A percentile compares a stretch with the other conserved stretches of the same genome.
Conservation (phyloP, 2,888 invertebrate genomes). For the Pseudanteris insignis region DNA sequence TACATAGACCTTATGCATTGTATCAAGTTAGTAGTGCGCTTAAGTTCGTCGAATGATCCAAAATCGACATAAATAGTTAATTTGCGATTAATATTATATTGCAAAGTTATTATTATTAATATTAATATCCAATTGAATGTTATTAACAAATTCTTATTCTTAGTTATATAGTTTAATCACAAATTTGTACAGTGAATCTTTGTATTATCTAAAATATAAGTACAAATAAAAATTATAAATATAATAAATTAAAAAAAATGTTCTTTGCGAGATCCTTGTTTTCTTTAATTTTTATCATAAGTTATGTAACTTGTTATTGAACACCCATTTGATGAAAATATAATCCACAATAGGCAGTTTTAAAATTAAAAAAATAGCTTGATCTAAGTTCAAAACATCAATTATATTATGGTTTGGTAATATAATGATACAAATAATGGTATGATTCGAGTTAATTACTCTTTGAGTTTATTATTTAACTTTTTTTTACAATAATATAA, state of each 20-base stretch:
- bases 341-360: too few relatives aligned
- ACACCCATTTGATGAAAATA: too few relatives aligned
- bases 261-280: too few relatives aligned
- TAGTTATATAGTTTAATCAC: slow-evolving; percentile 32
- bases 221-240: slow-evolving; percentile 26
- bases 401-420: too few relatives aligned
- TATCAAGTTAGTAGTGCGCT: slow-evolving; percentile 26
- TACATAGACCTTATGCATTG: slow-evolving; percentile 52
- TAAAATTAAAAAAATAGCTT: too few relatives aligned
- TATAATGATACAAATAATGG: too few relatives aligned
- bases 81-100: slow-evolving; percentile 31
- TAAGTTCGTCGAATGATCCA: neutral
- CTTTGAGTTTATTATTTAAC: too few relatives aligned
- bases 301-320: too few relatives aligned
- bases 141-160: slow-evolving; percentile 34
- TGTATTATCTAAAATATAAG: slow-evolving; percentile 32
- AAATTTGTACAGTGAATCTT: slow-evolving; percentile 38
- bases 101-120: slow-evolving; percentile 15
- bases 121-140: slow-evolving; percentile 30
- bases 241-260: slow-evolving; percentile 9
- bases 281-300: too few relatives aligned
- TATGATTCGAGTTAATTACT: too few relatives aligned
- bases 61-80: slow-evolving; percentile 6
- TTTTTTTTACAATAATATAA: too few relatives aligned
- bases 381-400: too few relatives aligned